Evolutionary conservation across 1,140 invertebrate species (phyloP).

Genomic region (Gonatopus flavifemur): DNA sequence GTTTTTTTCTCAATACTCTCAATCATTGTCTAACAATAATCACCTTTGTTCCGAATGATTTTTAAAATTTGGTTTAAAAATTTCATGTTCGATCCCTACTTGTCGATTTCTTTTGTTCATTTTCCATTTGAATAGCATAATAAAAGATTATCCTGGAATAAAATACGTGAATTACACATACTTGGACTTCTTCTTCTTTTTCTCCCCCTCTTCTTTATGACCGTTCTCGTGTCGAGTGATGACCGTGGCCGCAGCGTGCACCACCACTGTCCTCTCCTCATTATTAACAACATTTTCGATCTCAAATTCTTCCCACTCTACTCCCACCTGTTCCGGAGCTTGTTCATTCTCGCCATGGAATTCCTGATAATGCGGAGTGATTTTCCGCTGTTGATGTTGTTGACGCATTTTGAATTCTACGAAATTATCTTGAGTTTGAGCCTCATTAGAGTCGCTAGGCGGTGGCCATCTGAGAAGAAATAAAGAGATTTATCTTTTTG

Average conservation of each 20-base stretch:
- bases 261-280: slow-evolving; percentile 39
- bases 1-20: too few species aligned
- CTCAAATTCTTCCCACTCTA: slow-evolving; percentile 83
- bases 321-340: slow-evolving; percentile 55
- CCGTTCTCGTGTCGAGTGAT: slow-evolving; percentile 48
- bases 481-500: too few species aligned
- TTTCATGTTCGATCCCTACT: too few species aligned
- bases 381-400: slow-evolving; percentile 71
- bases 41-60: too few species aligned
- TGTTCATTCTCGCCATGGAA: slow-evolving; percentile 50
- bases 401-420: slow-evolving; percentile 88
- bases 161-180: slow-evolving; percentile 18
- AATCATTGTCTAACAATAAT: too few species aligned
- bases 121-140: neutral
- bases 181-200: slow-evolving; percentile 57
- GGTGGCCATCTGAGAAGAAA: slow-evolving; percentile 79
- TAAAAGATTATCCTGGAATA: neutral
- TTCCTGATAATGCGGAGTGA: slow-evolving; percentile 67
- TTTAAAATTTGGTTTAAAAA: too few species aligned
- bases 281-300: slow-evolving; percentile 60
- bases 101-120: too few species aligned
- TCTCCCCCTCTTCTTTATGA: slow-evolving; percentile 52
- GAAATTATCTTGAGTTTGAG: slow-evolving; percentile 70
- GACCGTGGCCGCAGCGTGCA: slow-evolving; percentile 27
- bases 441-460: slow-evolving; percentile 71